These are phyloP conservation scores for Cephalophus harveyi DNA, from an alignment of 2,113 vertebrate genomes.

Conservation along the genomic window DNA sequence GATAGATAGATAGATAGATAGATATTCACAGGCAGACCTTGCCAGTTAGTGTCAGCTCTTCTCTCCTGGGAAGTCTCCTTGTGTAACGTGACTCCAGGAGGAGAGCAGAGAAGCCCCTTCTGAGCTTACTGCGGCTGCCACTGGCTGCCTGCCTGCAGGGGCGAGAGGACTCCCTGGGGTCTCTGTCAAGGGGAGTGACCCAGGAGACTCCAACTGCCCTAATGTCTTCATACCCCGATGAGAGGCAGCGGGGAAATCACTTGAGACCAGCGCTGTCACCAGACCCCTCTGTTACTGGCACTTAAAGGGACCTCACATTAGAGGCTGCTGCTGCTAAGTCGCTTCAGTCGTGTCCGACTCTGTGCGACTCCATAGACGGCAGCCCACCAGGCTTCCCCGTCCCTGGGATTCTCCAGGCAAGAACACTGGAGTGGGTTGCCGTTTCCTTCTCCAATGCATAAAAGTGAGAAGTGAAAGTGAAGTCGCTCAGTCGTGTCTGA, in stretches of 20 bases:
- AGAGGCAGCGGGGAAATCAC: background rate
- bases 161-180: background rate
- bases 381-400: no score
- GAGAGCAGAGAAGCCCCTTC: background rate
- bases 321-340: no score
- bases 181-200: background rate
- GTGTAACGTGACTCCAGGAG: background rate
- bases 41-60: background rate
- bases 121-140: background rate
- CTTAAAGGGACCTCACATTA: background rate
- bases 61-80: background rate
- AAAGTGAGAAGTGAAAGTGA: no score
- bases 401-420: no score
- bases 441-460: no score
- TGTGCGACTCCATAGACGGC: no score
- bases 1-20: background rate
- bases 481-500: no score
- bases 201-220: background rate
- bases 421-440: no score
- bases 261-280: background rate
- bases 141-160: background rate
- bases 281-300: background rate
- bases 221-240: rapidly evolving
- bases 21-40: background rate
- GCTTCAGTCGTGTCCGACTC: no score